Evolutionary conservation across 2,888 invertebrate genomes (phyloP).

Genomic region (Callinectes sapidus): DNA sequence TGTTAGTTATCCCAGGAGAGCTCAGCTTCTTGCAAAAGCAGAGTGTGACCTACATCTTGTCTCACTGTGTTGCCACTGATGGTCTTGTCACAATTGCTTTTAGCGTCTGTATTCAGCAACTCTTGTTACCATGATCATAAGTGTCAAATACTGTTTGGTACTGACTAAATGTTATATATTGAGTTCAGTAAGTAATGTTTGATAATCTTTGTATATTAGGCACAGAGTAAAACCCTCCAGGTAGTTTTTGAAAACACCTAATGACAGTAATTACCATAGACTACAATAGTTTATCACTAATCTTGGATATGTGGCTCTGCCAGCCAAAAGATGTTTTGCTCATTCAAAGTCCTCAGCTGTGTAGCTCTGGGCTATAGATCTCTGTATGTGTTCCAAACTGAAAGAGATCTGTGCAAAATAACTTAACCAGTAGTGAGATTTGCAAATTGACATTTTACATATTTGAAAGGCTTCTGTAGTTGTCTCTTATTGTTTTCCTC

Average conservation of each 20-base stretch:
- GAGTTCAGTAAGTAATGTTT: constrained; percentile 64
- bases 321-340: constrained; percentile 35
- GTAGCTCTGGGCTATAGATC: not conserved
- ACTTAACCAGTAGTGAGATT: not conserved
- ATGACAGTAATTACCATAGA: constrained; percentile 53
- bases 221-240: constrained; percentile 64
- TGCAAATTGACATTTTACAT: not conserved
- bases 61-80: constrained; percentile 50
- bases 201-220: constrained; percentile 66
- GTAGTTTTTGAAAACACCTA: constrained; percentile 63
- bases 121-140: constrained; percentile 57
- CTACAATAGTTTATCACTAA: constrained; percentile 33
- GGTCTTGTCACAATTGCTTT: constrained; percentile 64
- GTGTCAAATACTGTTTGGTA: constrained; percentile 63
- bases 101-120: constrained; percentile 61
- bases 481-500: not conserved
- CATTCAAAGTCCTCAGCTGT: not conserved
- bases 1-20: constrained; percentile 39
- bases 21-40: constrained; percentile 31
- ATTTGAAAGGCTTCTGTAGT: constrained; percentile 7
- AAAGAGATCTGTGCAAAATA: constrained; percentile 28
- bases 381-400: constrained; percentile 13
- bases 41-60: constrained; percentile 37
- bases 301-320: constrained; percentile 34
- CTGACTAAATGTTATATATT: constrained; percentile 54